Percentiles rank a stretch among this genome's conserved stretches.
phyloP scores from a whole-genome alignment of 2,888 invertebrate species.

The Machimus atricapillus region DNA sequence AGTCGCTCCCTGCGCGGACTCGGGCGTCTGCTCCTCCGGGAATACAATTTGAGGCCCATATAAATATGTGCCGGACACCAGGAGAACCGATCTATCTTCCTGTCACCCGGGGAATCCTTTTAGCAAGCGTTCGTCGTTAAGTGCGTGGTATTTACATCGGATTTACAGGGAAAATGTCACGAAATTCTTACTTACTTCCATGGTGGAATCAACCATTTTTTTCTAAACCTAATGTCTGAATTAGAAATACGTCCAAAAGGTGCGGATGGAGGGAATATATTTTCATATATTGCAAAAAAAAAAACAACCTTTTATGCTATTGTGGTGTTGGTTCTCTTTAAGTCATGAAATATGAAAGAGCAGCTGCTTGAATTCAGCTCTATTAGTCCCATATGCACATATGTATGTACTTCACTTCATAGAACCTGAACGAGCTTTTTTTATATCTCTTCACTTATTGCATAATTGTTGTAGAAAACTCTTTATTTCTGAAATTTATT shows the following conservation, averaged over 20 bases:
- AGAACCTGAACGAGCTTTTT: no score
- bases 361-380: background rate
- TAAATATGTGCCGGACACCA: constrained; percentile 9
- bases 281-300: background rate
- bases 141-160: constrained; percentile 35
- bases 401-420: no score
- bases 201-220: background rate
- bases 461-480: no score
- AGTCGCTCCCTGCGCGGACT: background rate
- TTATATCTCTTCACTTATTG: no score
- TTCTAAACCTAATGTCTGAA: background rate
- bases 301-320: background rate
- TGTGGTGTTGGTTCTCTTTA: background rate
- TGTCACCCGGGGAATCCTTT: constrained; percentile 36
- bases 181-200: background rate
- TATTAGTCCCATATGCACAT: background rate
- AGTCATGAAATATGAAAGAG: background rate
- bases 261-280: background rate
- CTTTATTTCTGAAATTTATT: no score
- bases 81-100: constrained; percentile 34
- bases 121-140: constrained; percentile 11
- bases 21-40: background rate
- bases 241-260: background rate
- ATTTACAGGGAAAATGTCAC: constrained; percentile 33
- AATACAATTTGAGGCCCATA: constrained; percentile 28